Conservation (phyloP, 1,140 invertebrate species). For the Monochamus saltuarius region DNA sequence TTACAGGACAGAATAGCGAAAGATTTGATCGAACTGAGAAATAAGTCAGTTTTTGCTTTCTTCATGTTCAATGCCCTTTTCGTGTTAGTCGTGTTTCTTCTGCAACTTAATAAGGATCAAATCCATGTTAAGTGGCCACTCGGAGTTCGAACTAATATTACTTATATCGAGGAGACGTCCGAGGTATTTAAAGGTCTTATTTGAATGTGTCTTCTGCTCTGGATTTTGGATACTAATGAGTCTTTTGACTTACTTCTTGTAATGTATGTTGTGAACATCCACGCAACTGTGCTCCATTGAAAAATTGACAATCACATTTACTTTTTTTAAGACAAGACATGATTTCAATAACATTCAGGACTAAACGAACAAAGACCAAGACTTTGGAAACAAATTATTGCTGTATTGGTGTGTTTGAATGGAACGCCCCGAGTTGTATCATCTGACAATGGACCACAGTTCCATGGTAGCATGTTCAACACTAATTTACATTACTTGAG, state of each 20-base stretch:
- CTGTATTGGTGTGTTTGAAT: too few species aligned
- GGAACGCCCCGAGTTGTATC: too few species aligned
- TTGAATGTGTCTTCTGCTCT: slow-evolving; percentile 35
- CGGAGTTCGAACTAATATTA: slow-evolving; percentile 92
- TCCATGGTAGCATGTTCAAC: too few species aligned
- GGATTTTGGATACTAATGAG: slow-evolving; percentile 49
- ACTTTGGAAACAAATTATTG: too few species aligned
- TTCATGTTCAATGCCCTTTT: slow-evolving; percentile 99
- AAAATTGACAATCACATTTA: too few species aligned
- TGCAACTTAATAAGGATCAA: slow-evolving; percentile 97
- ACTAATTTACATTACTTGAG: not conserved
- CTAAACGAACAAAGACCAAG: too few species aligned
- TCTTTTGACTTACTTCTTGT: slow-evolving; percentile 28
- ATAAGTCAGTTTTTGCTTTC: slow-evolving; percentile 97
- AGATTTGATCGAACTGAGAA: slow-evolving; percentile 89
- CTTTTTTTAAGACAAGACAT: too few species aligned
- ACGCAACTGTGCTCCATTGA: too few species aligned
- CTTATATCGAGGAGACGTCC: slow-evolving; percentile 84
- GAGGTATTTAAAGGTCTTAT: slow-evolving; percentile 64
- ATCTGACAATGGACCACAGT: too few species aligned
- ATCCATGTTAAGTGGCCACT: slow-evolving; percentile 93
- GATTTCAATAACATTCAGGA: too few species aligned
- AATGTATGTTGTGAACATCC: slow-evolving; percentile 10
- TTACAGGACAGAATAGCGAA: slow-evolving; percentile 81
- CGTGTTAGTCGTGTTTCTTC: slow-evolving; percentile 96